Evolutionary conservation across 2,888 invertebrate genomes (phyloP).

Genomic region (Ophion costatus): DNA sequence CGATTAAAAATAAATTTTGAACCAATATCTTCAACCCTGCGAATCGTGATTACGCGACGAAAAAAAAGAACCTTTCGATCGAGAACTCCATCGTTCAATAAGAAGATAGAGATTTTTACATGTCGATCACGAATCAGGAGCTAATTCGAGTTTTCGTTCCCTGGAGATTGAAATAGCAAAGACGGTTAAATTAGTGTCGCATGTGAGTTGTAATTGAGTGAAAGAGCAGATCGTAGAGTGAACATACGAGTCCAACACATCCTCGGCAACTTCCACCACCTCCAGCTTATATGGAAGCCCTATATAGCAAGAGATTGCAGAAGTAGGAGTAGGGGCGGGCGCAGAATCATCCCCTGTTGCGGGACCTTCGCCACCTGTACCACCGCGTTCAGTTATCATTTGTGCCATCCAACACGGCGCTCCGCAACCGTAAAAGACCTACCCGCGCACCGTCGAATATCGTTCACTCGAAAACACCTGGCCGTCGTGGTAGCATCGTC

Average conservation of each 20-base stretch:
- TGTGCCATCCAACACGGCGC: slow-evolving; percentile 64
- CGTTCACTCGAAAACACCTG: slow-evolving; percentile 80
- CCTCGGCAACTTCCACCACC: slow-evolving; percentile 21
- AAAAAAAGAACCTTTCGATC: background rate
- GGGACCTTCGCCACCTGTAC: slow-evolving; percentile 64
- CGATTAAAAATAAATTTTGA: no score
- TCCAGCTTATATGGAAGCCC: background rate
- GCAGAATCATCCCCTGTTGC: slow-evolving; percentile 54
- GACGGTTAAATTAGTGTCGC: background rate
- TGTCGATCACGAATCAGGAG: background rate
- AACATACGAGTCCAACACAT: slow-evolving; percentile 15
- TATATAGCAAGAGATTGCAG: slow-evolving; percentile 14
- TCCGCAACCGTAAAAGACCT: slow-evolving; percentile 60
- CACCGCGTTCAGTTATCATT: slow-evolving; percentile 54
- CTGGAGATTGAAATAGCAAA: background rate
- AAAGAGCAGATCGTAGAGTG: background rate
- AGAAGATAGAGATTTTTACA: background rate
- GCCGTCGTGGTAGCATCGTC: slow-evolving; percentile 76
- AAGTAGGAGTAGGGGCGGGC: slow-evolving; percentile 35
- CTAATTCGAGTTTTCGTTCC: background rate
- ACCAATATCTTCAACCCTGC: background rate
- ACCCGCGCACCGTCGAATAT: slow-evolving; percentile 67
- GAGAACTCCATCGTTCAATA: background rate
- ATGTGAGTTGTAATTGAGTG: background rate
- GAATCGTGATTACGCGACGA: background rate